These are phyloP conservation scores for Noctua pronuba DNA, from an alignment of 2,888 invertebrate species.

Conservation along the genomic window DNA sequence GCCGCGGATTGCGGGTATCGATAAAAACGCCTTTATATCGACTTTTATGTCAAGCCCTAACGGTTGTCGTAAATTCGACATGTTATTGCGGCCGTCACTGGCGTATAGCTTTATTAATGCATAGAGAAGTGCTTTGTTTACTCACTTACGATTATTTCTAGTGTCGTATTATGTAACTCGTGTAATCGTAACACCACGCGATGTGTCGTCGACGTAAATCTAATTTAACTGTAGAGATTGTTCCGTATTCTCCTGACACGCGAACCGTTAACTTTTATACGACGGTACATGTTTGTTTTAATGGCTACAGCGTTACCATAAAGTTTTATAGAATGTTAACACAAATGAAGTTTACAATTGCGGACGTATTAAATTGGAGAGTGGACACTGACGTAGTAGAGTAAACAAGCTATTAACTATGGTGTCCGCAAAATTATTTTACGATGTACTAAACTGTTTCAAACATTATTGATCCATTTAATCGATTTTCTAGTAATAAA, in stretches of 20 bases:
- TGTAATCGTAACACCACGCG: conserved; percentile 72
- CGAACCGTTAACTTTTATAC: conserved; percentile 72
- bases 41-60: conserved; percentile 82
- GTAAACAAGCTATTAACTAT: conserved; percentile 69
- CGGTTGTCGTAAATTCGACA: conserved; percentile 82
- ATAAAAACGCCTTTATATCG: conserved; percentile 85
- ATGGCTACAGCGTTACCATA: conserved; percentile 64
- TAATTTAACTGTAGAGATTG: conserved; percentile 71
- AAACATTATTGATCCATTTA: conserved; percentile 48
- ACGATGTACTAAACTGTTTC: conserved; percentile 64
- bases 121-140: conserved; percentile 79
- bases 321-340: conserved; percentile 70
- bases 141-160: conserved; percentile 71
- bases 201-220: conserved; percentile 76
- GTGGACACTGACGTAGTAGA: conserved; percentile 62
- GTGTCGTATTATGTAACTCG: conserved; percentile 74
- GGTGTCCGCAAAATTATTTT: conserved; percentile 65
- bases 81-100: conserved; percentile 75
- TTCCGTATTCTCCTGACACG: conserved; percentile 70
- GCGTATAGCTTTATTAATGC: conserved; percentile 82
- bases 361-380: conserved; percentile 65
- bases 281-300: conserved; percentile 66
- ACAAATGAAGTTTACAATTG: conserved; percentile 69
- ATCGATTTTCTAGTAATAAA: conserved; percentile 52
- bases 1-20: conserved; percentile 80